phyloP scores from a whole-genome alignment of 2,888 invertebrate species.

The Venusia cambrica region DNA sequence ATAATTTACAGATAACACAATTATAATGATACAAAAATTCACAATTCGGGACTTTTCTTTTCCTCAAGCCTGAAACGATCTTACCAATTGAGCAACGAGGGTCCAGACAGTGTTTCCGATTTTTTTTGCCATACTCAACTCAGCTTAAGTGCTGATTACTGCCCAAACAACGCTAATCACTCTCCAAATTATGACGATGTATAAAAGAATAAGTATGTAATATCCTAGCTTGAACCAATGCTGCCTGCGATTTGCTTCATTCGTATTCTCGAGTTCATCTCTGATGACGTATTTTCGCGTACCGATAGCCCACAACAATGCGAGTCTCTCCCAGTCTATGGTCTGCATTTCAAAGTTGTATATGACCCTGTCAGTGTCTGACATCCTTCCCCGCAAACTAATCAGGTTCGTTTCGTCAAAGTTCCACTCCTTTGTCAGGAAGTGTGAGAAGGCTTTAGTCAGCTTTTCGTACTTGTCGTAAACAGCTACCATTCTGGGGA shows the following conservation, averaged over 20 bases:
- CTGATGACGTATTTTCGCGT: conserved; percentile 22
- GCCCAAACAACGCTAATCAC: no score
- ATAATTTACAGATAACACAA: no score
- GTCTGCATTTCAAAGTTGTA: conserved; percentile 21
- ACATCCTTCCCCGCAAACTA: conserved; percentile 11
- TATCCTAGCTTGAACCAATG: conserved; percentile 12
- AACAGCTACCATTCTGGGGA: conserved; percentile 21
- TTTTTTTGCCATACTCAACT: no score
- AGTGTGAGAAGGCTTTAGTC: conserved; percentile 6
- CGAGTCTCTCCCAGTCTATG: conserved; percentile 10
- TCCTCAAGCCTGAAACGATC: no score
- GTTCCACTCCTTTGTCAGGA: conserved; percentile 19
- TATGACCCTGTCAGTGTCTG: conserved; percentile 16
- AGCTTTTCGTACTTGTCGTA: conserved; percentile 22
- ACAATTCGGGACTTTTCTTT: no score
- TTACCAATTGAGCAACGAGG: no score
- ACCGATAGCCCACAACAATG: conserved; percentile 13
- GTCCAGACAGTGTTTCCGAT: no score
- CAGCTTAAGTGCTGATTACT: no score
- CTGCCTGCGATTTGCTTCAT: conserved; percentile 1
- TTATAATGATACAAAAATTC: no score
- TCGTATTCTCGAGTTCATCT: conserved; percentile 15
- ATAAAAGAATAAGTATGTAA: not conserved
- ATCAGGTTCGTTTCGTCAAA: conserved; percentile 19
- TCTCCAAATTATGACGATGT: not conserved